These are phyloP conservation scores for Rallus crepitans DNA, from an alignment of 2,797 vertebrate species.

Conservation along the genomic window DNA sequence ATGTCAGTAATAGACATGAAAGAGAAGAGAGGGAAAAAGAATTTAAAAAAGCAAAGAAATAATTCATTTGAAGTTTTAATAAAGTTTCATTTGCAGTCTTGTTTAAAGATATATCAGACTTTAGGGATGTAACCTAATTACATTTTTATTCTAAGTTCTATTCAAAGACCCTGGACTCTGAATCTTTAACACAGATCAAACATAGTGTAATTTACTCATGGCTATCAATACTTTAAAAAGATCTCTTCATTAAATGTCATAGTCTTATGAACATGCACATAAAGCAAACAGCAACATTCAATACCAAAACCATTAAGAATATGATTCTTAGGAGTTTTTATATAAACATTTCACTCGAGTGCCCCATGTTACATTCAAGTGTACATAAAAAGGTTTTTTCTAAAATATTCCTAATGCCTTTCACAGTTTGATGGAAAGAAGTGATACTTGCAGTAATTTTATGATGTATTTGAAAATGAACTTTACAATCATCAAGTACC, in stretches of 20 bases:
- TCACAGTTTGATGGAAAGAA: not conserved
- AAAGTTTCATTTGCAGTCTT: constrained; percentile 83
- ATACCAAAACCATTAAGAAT: constrained; percentile 9
- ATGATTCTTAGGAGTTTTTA: not conserved
- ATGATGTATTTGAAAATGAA: not conserved
- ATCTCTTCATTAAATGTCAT: constrained; percentile 88
- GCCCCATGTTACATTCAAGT: not conserved
- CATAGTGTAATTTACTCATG: constrained; percentile 89
- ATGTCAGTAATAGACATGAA: constrained; percentile 81
- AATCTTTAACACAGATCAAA: constrained; percentile 83
- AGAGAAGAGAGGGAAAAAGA: constrained; percentile 78
- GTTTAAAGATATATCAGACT: constrained; percentile 86
- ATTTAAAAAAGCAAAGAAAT: constrained; percentile 80
- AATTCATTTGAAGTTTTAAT: constrained; percentile 85
- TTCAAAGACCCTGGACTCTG: constrained; percentile 79
- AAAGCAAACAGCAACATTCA: constrained; percentile 44
- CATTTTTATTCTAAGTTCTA: constrained; percentile 81
- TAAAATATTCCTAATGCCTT: not conserved
- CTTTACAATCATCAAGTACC: not conserved
- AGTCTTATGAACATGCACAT: constrained; percentile 71
- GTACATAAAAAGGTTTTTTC: not conserved
- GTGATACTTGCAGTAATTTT: not conserved
- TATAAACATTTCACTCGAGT: not conserved
- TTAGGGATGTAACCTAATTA: constrained; percentile 84
- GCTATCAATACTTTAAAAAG: constrained; percentile 89